Percentiles rank a stretch among this genome's conserved stretches.
phyloP scores from a whole-genome alignment of 1,140 invertebrate species.

The Megalopta genalis region DNA sequence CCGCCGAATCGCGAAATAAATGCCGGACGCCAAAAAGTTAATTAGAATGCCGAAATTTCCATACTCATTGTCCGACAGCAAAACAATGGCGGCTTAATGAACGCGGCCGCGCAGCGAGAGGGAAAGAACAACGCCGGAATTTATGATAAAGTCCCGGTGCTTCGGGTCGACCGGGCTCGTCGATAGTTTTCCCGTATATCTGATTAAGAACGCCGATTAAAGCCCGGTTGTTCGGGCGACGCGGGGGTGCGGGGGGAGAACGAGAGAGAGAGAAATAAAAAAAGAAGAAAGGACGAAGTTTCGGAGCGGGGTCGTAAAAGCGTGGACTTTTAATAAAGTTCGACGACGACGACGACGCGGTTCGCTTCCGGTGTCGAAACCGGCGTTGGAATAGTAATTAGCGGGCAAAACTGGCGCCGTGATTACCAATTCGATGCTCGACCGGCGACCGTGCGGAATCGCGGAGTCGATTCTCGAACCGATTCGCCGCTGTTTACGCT shows the following conservation, averaged over 20 bases:
- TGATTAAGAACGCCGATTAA: conserved; percentile 49
- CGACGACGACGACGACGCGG: conserved; percentile 21
- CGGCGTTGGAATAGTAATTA: conserved; percentile 60
- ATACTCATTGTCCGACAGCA: conserved; percentile 15
- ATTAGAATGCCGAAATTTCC: conserved; percentile 35
- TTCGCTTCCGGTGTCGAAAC: conserved; percentile 27
- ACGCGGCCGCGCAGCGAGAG: neutral
- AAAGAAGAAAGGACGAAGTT: neutral
- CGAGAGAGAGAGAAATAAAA: neutral
- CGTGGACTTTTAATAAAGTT: conserved; percentile 66
- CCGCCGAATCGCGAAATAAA: conserved; percentile 23
- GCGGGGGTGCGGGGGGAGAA: too few relatives aligned
- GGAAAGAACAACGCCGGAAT: conserved; percentile 25
- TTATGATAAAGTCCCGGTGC: conserved; percentile 15
- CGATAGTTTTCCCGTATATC: conserved; percentile 53
- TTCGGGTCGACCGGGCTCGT: neutral
- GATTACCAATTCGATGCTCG: conserved; percentile 34
- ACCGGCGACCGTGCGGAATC: neutral
- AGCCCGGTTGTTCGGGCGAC: conserved; percentile 4
- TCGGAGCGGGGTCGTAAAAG: conserved; percentile 42
- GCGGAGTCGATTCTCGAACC: neutral
- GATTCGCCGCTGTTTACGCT: neutral
- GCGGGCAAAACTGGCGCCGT: conserved; percentile 18
- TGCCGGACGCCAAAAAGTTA: conserved; percentile 22
- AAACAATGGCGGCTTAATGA: conserved; percentile 37